These are phyloP conservation scores for Macquaria ambigua DNA, from an alignment of 2,113 vertebrate genomes.

Conservation along the genomic window DNA sequence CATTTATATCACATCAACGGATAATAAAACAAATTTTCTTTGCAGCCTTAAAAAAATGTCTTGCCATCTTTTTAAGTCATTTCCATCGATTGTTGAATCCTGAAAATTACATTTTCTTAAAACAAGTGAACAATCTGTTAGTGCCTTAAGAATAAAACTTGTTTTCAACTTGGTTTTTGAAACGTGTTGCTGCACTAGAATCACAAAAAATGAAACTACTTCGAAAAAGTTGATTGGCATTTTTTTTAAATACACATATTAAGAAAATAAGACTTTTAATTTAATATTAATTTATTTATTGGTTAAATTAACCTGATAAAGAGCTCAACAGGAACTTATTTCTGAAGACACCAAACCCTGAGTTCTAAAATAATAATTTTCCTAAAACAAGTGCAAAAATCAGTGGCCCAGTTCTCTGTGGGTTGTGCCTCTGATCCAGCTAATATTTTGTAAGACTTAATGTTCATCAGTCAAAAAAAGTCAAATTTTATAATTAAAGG, in stretches of 20 bases:
- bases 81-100: neutral
- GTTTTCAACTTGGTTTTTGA: neutral
- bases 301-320: neutral
- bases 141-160: too few relatives aligned
- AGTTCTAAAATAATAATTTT: neutral
- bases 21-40: neutral
- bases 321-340: neutral
- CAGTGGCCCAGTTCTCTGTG: neutral
- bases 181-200: neutral
- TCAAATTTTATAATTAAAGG: neutral
- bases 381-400: neutral
- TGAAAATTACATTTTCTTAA: neutral
- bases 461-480: neutral
- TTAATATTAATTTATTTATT: too few relatives aligned
- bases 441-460: neutral
- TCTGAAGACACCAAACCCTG: too few relatives aligned
- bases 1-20: neutral
- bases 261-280: neutral
- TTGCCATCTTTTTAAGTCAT: neutral
- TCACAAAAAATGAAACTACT: neutral
- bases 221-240: neutral
- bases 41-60: too few relatives aligned
- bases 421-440: neutral
- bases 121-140: too few relatives aligned
- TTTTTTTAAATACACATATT: too few relatives aligned